A percentile compares a stretch with the other conserved stretches of the same genome.
Conservation (phyloP, 64 coral and sea anemone species). For the Actinia tenebrosa region DNA sequence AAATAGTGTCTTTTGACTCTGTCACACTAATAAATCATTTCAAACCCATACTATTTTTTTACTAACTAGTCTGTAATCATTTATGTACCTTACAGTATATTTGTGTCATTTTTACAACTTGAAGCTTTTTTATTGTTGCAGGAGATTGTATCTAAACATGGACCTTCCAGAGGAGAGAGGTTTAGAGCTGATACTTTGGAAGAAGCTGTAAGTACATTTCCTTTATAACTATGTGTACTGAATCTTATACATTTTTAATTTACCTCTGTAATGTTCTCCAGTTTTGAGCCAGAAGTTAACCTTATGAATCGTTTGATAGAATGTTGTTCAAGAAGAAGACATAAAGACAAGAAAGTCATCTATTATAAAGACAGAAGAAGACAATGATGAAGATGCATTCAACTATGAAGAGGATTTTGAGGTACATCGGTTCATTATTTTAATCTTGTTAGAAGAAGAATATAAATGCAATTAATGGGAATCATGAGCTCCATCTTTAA, state of each 20-base stretch:
- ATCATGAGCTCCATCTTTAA: no score
- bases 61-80: no score
- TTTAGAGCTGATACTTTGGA: slow-evolving; percentile 83
- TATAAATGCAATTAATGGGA: no score
- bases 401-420: slow-evolving; percentile 94
- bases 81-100: no score
- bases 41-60: no score
- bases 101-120: neutral
- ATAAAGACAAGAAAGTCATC: slow-evolving; percentile 37
- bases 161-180: neutral
- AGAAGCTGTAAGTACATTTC: slow-evolving; percentile 66
- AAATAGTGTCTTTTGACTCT: no score
- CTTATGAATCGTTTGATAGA: slow-evolving; percentile 14
- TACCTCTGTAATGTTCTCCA: no score
- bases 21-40: no score
- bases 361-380: slow-evolving; percentile 50
- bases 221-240: no score
- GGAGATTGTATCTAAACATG: neutral
- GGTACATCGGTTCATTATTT: slow-evolving; percentile 10
- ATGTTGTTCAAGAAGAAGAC: slow-evolving; percentile 71
- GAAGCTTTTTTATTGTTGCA: neutral
- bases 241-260: no score
- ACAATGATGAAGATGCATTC: slow-evolving; percentile 73
- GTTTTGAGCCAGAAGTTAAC: no score
- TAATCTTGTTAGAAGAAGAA: neutral